phyloP scores from a whole-genome alignment of 1,140 invertebrate species.

The Neodiprion virginianus region DNA sequence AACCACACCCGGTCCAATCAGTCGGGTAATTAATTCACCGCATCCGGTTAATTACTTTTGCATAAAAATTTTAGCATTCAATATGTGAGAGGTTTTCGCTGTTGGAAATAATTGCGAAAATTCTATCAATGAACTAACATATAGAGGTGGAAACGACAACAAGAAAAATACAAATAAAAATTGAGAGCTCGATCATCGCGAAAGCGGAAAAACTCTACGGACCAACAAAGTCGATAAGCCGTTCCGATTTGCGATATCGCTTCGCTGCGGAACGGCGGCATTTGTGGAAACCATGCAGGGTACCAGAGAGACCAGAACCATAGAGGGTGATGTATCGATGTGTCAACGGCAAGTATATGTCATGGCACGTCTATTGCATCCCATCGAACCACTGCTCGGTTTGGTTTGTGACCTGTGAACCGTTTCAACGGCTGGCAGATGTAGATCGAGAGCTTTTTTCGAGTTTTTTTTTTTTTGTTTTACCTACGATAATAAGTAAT shows the following conservation, averaged over 20 bases:
- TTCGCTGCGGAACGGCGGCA: no score
- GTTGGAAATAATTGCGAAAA: no score
- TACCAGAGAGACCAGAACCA: not conserved
- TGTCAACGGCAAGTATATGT: constrained; percentile 5
- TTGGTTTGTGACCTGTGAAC: not conserved
- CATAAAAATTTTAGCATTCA: no score
- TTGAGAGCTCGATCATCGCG: not conserved
- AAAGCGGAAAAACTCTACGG: not conserved
- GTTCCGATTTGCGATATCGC: no score
- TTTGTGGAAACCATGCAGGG: no score
- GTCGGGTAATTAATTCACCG: not conserved
- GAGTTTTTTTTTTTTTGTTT: not conserved
- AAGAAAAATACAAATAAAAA: not conserved
- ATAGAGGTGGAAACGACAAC: no score
- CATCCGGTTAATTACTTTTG: no score
- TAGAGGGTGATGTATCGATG: not conserved
- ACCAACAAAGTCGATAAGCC: no score
- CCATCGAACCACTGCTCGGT: not conserved
- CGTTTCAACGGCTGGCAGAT: not conserved
- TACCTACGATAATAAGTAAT: not conserved
- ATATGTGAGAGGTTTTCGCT: no score
- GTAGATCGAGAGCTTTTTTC: not conserved
- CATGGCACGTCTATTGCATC: not conserved
- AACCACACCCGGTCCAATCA: not conserved
- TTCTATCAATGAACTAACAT: no score